Percentiles rank a stretch among this genome's conserved stretches.
Conservation (phyloP, 2,888 invertebrate genomes). For the Folsomia candida region DNA sequence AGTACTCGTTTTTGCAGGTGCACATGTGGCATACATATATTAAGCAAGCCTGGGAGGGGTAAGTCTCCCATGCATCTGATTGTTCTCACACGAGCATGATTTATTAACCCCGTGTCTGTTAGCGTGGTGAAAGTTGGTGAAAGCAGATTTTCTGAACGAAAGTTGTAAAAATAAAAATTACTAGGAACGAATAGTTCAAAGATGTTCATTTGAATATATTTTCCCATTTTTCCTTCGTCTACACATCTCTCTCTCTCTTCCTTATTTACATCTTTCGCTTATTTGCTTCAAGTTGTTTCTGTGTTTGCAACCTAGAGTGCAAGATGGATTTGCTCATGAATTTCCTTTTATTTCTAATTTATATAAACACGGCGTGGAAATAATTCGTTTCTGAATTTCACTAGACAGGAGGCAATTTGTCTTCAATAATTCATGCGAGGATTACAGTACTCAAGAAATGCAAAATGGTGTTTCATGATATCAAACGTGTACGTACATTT, state of each 20-base stretch:
- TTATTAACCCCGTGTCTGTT: not conserved
- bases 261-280: not conserved
- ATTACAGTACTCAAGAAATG: too few relatives aligned
- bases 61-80: not conserved
- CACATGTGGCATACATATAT: too few relatives aligned
- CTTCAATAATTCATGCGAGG: too few relatives aligned
- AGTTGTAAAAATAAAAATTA: not conserved
- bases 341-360: not conserved
- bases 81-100: not conserved
- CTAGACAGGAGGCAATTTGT: too few relatives aligned
- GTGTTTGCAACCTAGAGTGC: not conserved
- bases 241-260: not conserved
- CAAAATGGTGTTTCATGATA: too few relatives aligned
- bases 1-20: too few relatives aligned
- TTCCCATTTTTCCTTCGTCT: not conserved
- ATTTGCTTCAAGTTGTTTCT: not conserved
- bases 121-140: not conserved
- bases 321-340: not conserved
- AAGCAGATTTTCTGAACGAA: not conserved
- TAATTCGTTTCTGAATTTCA: too few relatives aligned
- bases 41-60: too few relatives aligned
- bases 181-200: not conserved
- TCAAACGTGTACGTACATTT: too few relatives aligned
- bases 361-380: too few relatives aligned
- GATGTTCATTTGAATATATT: not conserved